These are phyloP conservation scores for Pollenia labialis DNA, from an alignment of 2,888 invertebrate species.

Conservation along the genomic window DNA sequence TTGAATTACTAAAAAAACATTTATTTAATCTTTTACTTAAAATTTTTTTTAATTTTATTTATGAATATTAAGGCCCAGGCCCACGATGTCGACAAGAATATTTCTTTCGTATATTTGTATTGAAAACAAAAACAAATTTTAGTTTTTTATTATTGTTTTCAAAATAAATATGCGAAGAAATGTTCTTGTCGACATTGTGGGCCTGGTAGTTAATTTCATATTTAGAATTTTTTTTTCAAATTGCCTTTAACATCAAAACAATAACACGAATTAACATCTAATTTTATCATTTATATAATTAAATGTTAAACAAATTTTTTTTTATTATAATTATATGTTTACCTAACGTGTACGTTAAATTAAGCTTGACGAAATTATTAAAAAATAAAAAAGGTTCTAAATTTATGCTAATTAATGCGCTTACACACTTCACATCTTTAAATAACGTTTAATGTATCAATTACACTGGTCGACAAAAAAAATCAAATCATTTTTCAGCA, in stretches of 20 bases:
- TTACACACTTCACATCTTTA: neutral
- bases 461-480: no score
- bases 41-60: neutral
- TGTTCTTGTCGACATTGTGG: no score
- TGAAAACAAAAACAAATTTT: no score
- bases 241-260: neutral
- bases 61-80: no score
- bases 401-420: neutral
- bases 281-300: constrained; percentile 1
- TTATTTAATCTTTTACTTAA: no score
- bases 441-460: no score
- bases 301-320: neutral
- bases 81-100: no score
- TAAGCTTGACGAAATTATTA: constrained; percentile 2
- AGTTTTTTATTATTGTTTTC: no score
- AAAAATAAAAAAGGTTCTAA: neutral
- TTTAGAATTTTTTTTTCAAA: neutral
- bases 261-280: neutral
- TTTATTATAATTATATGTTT: neutral
- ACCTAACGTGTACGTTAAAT: constrained; percentile 1
- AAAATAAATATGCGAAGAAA: no score
- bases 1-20: neutral
- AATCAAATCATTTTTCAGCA: no score
- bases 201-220: neutral
- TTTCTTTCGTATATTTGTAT: no score